These are phyloP conservation scores for Felis chaus DNA, from an alignment of 2,113 vertebrate genomes.

Conservation along the genomic window DNA sequence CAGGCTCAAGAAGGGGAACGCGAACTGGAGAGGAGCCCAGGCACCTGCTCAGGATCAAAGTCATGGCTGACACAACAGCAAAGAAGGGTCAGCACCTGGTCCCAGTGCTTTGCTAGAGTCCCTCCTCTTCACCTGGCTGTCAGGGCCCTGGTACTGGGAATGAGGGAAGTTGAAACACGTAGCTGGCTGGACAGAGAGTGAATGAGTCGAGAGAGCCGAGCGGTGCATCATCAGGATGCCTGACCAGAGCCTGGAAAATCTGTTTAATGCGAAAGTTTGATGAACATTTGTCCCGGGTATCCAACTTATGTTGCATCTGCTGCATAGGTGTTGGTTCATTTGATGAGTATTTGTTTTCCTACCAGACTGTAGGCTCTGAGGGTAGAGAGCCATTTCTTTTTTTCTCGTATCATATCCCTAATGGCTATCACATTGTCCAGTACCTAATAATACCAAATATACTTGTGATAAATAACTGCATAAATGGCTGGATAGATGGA, in stretches of 20 bases:
- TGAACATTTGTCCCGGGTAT: rapidly evolving
- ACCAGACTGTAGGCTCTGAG: not conserved
- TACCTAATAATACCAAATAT: not conserved
- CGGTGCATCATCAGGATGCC: not conserved
- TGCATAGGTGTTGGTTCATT: not conserved
- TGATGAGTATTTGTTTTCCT: not conserved
- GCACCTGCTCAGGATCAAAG: not conserved
- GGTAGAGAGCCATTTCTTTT: not conserved
- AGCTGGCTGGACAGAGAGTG: not conserved
- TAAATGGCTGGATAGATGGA: not conserved
- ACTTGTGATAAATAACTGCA: not conserved
- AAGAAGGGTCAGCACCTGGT: too few relatives aligned
- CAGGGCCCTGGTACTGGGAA: too few relatives aligned
- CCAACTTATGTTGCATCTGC: rapidly evolving
- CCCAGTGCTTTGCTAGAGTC: too few relatives aligned
- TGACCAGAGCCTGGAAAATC: too few relatives aligned
- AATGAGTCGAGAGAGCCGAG: not conserved
- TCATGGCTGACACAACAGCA: too few relatives aligned
- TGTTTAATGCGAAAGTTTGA: not conserved
- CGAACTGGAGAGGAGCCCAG: not conserved
- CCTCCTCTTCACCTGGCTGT: rapidly evolving
- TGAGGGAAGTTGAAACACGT: rapidly evolving
- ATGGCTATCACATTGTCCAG: not conserved
- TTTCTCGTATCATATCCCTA: not conserved
- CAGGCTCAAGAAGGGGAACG: too few relatives aligned